A percentile compares a stretch with the other conserved stretches of the same genome.
Evolutionary conservation across 2,888 invertebrate genomes (phyloP).

Genomic region (Acrocera orbiculus): DNA sequence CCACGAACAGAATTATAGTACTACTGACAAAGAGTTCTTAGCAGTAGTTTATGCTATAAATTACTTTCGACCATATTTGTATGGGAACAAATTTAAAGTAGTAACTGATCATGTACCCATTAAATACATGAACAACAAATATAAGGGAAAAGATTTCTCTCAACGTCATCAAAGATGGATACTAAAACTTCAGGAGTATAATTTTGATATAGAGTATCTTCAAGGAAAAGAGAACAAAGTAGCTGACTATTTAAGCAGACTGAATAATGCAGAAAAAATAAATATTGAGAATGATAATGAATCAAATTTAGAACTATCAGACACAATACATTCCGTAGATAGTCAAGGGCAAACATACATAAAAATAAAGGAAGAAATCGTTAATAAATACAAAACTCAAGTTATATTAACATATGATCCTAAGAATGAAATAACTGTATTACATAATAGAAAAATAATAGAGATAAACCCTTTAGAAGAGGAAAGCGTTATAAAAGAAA

Average conservation of each 20-base stretch:
- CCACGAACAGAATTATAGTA: slow-evolving; percentile 5
- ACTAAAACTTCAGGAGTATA: slow-evolving; percentile 8
- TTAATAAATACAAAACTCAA: slow-evolving; percentile 12
- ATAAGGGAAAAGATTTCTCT: slow-evolving; percentile 9
- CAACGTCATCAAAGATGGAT: slow-evolving; percentile 9
- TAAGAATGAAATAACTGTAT: slow-evolving; percentile 5
- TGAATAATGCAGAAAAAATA: slow-evolving; percentile 6
- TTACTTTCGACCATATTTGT: slow-evolving; percentile 10
- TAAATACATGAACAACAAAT: slow-evolving; percentile 10
- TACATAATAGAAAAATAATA: too few relatives aligned
- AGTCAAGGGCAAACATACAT: slow-evolving; percentile 9
- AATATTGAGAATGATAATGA: slow-evolving; percentile 6
- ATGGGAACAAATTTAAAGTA: slow-evolving; percentile 10
- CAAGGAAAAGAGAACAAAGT: slow-evolving; percentile 11
- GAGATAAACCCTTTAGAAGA: too few relatives aligned
- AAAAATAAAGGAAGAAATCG: slow-evolving; percentile 10
- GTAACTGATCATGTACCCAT: slow-evolving; percentile 10
- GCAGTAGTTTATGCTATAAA: slow-evolving; percentile 7
- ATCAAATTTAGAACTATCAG: slow-evolving; percentile 8
- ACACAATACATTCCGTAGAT: slow-evolving; percentile 9
- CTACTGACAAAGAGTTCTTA: slow-evolving; percentile 2
- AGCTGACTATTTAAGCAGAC: slow-evolving; percentile 11
- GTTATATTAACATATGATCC: slow-evolving; percentile 10
- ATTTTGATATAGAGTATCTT: slow-evolving; percentile 12
- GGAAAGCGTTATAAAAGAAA: slow-evolving; percentile 8